phyloP scores from a whole-genome alignment of 2,113 vertebrate species.

The Otocyon megalotis region DNA sequence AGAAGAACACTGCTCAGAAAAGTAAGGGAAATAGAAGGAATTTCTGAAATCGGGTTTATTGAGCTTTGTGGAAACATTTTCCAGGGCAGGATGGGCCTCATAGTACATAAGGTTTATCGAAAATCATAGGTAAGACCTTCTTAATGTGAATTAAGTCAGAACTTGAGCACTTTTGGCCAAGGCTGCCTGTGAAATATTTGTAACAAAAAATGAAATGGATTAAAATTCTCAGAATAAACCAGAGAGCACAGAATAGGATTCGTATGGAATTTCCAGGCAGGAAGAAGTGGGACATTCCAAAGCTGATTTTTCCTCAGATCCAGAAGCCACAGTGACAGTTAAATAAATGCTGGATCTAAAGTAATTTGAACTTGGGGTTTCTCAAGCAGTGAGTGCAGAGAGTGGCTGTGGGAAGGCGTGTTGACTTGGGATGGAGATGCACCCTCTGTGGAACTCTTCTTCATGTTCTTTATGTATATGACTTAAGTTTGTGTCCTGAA shows the following conservation, averaged over 20 bases:
- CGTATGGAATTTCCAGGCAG: neutral
- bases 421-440: accelerated
- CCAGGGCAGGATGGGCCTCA: neutral
- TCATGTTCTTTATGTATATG: accelerated
- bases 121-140: neutral
- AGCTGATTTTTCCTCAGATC: neutral
- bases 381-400: neutral
- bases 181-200: neutral
- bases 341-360: neutral
- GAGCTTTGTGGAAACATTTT: neutral
- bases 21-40: neutral
- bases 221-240: neutral
- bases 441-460: accelerated
- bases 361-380: neutral
- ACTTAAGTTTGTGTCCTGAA: neutral
- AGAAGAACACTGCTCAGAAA: neutral
- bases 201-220: neutral
- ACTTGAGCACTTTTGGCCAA: neutral
- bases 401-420: accelerated
- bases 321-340: neutral
- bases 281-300: neutral
- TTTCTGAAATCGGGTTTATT: neutral
- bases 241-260: neutral
- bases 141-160: neutral
- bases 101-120: neutral